Percentiles rank a stretch among this genome's conserved stretches.
Conservation (phyloP, 2,797 vertebrate species). For the Champsocephalus gunnari region DNA sequence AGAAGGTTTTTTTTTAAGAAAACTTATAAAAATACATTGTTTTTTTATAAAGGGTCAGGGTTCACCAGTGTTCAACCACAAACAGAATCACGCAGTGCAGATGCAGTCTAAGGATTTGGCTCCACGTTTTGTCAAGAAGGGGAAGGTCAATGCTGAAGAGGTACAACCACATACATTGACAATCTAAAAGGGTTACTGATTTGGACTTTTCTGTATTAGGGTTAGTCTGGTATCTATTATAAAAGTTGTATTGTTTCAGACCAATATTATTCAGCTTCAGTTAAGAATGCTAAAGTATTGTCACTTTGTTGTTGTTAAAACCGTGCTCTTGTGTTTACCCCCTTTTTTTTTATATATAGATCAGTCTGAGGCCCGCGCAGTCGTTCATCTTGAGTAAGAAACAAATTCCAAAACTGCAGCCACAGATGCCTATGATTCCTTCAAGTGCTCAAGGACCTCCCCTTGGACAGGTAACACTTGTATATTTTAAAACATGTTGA, state of each 20-base stretch:
- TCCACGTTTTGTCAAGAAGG: constrained; percentile 97
- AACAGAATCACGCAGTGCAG: constrained; percentile 94
- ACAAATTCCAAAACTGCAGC: constrained; percentile 97
- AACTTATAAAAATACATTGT: not conserved
- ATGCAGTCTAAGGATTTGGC: constrained; percentile 97
- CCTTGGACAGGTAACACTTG: constrained; percentile 91
- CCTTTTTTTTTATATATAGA: too few relatives aligned
- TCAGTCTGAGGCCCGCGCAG: constrained; percentile 98
- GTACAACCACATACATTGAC: constrained; percentile 70
- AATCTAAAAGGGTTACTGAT: not conserved
- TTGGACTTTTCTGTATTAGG: not conserved
- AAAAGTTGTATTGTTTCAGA: not conserved
- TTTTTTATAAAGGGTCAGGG: constrained; percentile 88
- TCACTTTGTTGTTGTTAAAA: not conserved
- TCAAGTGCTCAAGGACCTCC: constrained; percentile 92
- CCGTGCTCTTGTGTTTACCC: not conserved
- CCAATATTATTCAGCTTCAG: not conserved
- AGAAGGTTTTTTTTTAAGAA: too few relatives aligned
- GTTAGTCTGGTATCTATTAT: not conserved
- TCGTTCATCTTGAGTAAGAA: constrained; percentile 97
- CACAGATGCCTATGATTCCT: constrained; percentile 95
- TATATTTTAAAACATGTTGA: not conserved
- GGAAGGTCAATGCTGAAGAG: constrained; percentile 98
- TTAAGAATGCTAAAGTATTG: not conserved
- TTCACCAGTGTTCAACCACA: constrained; percentile 96